Conservation (phyloP, 1,140 invertebrate species). For the Charaxes varanes region DNA sequence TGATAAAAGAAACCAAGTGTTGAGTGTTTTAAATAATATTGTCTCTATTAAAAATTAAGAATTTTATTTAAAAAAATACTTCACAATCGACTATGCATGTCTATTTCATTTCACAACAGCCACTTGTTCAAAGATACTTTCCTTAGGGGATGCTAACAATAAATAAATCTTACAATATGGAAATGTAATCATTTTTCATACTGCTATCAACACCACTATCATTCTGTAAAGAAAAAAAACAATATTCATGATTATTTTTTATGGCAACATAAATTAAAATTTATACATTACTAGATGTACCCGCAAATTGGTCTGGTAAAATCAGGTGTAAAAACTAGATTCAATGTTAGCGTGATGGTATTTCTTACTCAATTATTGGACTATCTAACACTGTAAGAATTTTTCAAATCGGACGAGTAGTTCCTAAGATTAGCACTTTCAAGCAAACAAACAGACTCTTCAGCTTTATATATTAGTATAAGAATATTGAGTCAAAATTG, state of each 20-base stretch:
- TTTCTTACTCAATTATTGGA: too few relatives aligned
- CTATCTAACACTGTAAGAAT: too few relatives aligned
- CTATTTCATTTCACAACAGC: conserved; percentile 32
- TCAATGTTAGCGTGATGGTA: too few relatives aligned
- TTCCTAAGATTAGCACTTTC: too few relatives aligned
- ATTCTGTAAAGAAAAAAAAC: conserved; percentile 72
- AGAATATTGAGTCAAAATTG: too few relatives aligned
- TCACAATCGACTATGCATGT: conserved; percentile 28
- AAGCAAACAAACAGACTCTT: too few relatives aligned
- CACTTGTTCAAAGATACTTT: conserved; percentile 32
- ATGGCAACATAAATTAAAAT: background rate
- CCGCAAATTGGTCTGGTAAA: too few relatives aligned
- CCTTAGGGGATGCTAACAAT: conserved; percentile 41
- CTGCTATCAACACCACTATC: conserved; percentile 77
- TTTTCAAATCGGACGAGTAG: too few relatives aligned
- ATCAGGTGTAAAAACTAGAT: too few relatives aligned
- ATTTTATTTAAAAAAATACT: conserved; percentile 63
- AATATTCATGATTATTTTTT: background rate
- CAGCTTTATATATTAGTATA: too few relatives aligned
- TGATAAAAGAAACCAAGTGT: too few relatives aligned
- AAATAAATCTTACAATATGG: conserved; percentile 48
- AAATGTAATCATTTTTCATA: conserved; percentile 48
- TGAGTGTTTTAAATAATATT: conserved; percentile 9
- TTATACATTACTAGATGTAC: background rate
- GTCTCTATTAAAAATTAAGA: conserved; percentile 22